Conservation (phyloP, 2,113 vertebrate species). For the Phalacrocorax carbo region DNA sequence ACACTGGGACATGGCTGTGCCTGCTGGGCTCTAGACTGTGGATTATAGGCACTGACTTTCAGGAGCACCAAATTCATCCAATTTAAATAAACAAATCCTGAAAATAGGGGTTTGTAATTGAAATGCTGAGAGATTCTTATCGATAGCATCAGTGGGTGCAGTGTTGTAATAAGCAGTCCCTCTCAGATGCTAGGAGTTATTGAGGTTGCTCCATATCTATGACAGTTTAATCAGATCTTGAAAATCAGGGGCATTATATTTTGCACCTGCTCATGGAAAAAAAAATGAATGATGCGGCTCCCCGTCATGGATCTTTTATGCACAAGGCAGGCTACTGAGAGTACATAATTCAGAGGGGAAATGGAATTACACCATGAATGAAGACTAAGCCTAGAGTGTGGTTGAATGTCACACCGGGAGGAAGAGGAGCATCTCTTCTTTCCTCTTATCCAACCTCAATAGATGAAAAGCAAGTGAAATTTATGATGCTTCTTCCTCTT, state of each 20-base stretch:
- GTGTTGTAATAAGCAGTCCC: slow-evolving; percentile 18
- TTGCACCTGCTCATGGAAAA: slow-evolving; percentile 64
- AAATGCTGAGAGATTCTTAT: slow-evolving; percentile 33
- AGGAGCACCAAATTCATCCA: not conserved
- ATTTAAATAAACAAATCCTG: slow-evolving; percentile 59
- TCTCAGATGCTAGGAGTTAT: slow-evolving; percentile 41
- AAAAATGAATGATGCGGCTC: not conserved
- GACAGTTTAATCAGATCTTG: slow-evolving; percentile 73
- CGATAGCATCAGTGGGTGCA: not conserved
- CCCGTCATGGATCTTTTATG: slow-evolving; percentile 3
- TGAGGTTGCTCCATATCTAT: slow-evolving; percentile 27
- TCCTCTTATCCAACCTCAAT: not conserved
- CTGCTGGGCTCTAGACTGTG: not conserved
- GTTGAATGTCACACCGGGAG: not conserved
- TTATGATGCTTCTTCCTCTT: not conserved
- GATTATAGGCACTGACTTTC: not conserved
- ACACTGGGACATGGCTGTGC: not conserved
- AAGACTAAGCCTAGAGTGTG: not conserved
- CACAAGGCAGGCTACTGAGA: not conserved
- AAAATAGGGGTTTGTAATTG: not conserved
- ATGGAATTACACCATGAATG: slow-evolving; percentile 1
- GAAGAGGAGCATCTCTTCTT: not conserved
- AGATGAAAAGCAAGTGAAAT: not conserved
- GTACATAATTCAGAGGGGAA: slow-evolving; percentile 15
- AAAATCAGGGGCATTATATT: slow-evolving; percentile 60